A percentile compares a stretch with the other conserved stretches of the same genome.
Conservation (phyloP, 2,888 invertebrate species). For the Luperina nickerlii region DNA sequence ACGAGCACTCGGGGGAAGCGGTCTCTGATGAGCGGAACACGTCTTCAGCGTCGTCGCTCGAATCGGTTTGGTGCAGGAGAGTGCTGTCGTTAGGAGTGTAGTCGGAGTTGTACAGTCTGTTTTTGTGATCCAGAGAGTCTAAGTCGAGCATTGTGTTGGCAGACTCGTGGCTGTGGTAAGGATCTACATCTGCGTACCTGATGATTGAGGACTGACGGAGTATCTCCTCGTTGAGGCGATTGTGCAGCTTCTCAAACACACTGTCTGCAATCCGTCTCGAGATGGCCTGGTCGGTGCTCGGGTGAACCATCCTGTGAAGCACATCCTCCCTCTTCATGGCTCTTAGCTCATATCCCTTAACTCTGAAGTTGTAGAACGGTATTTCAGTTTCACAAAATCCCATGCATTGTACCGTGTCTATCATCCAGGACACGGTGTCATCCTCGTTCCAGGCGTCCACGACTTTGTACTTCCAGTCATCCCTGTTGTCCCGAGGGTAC, state of each 20-base stretch:
- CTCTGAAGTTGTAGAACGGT: slow-evolving; percentile 84
- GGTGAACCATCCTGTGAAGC: slow-evolving; percentile 79
- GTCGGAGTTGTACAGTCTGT: slow-evolving; percentile 78
- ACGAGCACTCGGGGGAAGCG: slow-evolving; percentile 83
- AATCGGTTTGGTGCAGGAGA: slow-evolving; percentile 78
- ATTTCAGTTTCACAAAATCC: slow-evolving; percentile 84
- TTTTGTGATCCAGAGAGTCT: slow-evolving; percentile 82
- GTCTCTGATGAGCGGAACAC: slow-evolving; percentile 81
- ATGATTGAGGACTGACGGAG: slow-evolving; percentile 78
- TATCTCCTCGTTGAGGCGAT: slow-evolving; percentile 80
- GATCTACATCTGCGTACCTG: slow-evolving; percentile 81
- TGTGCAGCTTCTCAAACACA: slow-evolving; percentile 83
- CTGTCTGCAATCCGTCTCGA: slow-evolving; percentile 81
- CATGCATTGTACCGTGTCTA: slow-evolving; percentile 80
- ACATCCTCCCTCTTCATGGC: slow-evolving; percentile 83
- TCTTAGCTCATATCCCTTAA: slow-evolving; percentile 81
- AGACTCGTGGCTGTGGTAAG: slow-evolving; percentile 79
- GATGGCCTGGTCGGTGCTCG: slow-evolving; percentile 76
- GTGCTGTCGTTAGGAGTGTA: slow-evolving; percentile 82
- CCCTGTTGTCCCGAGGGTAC: slow-evolving; percentile 77
- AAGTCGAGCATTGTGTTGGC: slow-evolving; percentile 82
- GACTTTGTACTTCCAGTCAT: slow-evolving; percentile 89
- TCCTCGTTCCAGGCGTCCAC: slow-evolving; percentile 89
- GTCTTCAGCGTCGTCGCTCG: slow-evolving; percentile 86
- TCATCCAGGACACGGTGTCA: slow-evolving; percentile 90